These are phyloP conservation scores for Hybognathus amarus DNA, from an alignment of 2,797 vertebrate genomes.

Conservation along the genomic window DNA sequence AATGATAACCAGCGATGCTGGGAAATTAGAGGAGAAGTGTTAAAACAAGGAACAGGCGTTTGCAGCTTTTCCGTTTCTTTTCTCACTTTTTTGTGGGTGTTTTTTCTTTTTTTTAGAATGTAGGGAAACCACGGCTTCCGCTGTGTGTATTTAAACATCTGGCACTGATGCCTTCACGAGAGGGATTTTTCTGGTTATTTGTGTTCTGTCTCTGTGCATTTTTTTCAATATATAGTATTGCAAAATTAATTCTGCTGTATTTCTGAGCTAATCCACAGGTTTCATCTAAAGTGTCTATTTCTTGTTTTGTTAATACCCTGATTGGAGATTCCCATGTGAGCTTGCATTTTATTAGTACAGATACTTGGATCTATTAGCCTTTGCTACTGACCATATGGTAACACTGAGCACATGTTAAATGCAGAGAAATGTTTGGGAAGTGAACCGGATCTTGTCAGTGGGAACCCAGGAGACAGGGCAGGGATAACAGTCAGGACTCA, in stretches of 20 bases:
- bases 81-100: slow-evolving; percentile 11
- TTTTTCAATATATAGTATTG: slow-evolving; percentile 6
- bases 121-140: slow-evolving; percentile 38
- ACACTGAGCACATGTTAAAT: neutral
- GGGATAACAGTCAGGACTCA: slow-evolving; percentile 43
- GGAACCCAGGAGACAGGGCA: slow-evolving; percentile 51
- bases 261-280: neutral
- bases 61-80: slow-evolving; percentile 8
- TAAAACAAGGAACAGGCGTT: slow-evolving; percentile 29
- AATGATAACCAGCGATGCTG: slow-evolving; percentile 16
- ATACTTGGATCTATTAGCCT: slow-evolving; percentile 27
- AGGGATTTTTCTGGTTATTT: slow-evolving; percentile 25
- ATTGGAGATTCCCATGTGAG: neutral
- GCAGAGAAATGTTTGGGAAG: slow-evolving; percentile 36
- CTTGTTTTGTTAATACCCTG: neutral
- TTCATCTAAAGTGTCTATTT: neutral
- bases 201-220: neutral
- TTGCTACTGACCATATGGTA: slow-evolving; percentile 9
- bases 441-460: slow-evolving; percentile 42
- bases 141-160: slow-evolving; percentile 21
- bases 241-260: neutral
- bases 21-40: slow-evolving; percentile 36
- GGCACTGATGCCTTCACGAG: neutral
- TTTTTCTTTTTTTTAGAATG: neutral
- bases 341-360: slow-evolving; percentile 4